These are phyloP conservation scores for Setophaga coronata DNA, from an alignment of 2,113 vertebrate species.

Conservation along the genomic window DNA sequence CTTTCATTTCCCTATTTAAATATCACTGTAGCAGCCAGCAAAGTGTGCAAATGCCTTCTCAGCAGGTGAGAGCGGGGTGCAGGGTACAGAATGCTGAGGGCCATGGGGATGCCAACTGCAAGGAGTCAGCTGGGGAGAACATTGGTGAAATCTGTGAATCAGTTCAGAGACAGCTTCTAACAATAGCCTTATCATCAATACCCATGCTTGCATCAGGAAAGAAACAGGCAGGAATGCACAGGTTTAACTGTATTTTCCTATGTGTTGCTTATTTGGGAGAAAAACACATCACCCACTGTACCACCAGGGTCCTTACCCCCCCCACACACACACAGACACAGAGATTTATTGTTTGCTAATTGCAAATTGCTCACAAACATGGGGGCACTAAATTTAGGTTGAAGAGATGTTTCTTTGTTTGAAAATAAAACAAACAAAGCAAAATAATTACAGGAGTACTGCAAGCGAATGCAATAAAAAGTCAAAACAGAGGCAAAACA, in stretches of 20 bases:
- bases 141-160: neutral
- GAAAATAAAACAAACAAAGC: slow-evolving; percentile 17
- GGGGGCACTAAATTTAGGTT: neutral
- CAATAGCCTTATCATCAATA: neutral
- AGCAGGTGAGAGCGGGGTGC: neutral
- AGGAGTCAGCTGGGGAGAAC: neutral
- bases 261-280: neutral
- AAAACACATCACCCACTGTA: neutral
- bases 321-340: neutral
- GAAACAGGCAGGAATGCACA: neutral
- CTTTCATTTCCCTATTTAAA: neutral
- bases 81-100: neutral
- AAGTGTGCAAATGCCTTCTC: neutral
- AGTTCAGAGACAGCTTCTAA: neutral
- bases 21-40: neutral
- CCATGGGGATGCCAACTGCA: rapidly evolving
- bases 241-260: neutral
- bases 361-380: neutral
- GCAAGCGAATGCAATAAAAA: neutral
- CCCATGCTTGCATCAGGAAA: neutral
- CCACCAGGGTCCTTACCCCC: neutral
- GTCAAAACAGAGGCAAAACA: slow-evolving; percentile 1
- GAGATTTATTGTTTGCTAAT: neutral
- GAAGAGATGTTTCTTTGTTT: neutral
- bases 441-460: slow-evolving; percentile 9